Percentiles rank a stretch among this genome's conserved stretches.
Conservation (phyloP, 1,140 invertebrate species). For the Telenomus remus region DNA sequence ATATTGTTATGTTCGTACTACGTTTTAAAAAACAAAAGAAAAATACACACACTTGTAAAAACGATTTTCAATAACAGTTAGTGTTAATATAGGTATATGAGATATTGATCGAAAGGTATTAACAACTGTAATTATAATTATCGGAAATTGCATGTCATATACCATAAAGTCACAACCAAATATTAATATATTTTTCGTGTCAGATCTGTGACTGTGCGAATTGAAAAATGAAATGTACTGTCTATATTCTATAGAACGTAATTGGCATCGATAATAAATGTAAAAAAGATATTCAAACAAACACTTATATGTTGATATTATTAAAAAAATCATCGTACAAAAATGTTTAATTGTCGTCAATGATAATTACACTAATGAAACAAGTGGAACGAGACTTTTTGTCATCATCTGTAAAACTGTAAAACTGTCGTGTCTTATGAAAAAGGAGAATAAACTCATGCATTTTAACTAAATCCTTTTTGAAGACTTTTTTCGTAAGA, state of each 20-base stretch:
- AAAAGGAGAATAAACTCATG: too few relatives aligned
- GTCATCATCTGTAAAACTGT: not conserved
- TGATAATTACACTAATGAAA: constrained; percentile 29
- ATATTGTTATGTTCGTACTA: not conserved
- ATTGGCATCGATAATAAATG: constrained; percentile 27
- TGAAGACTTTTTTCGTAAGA: too few relatives aligned
- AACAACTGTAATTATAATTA: constrained; percentile 15
- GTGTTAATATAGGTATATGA: constrained; percentile 4
- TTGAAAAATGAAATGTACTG: constrained; percentile 2
- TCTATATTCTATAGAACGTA: constrained; percentile 6
- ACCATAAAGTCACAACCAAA: constrained; percentile 15
- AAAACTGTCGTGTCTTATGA: too few relatives aligned
- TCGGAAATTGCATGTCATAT: constrained; percentile 3
- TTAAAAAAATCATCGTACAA: constrained; percentile 30
- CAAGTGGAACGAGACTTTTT: constrained; percentile 10
- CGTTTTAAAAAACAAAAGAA: too few relatives aligned
- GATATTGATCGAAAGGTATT: constrained; percentile 9
- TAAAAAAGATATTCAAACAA: constrained; percentile 18
- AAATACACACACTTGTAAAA: constrained; percentile 6
- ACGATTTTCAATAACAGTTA: constrained; percentile 5
- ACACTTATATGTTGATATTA: constrained; percentile 6
- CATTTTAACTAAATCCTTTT: too few relatives aligned
- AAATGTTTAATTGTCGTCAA: constrained; percentile 24
- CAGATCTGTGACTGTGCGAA: constrained; percentile 13
- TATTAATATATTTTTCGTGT: constrained; percentile 32